phyloP scores from a whole-genome alignment of 2,113 vertebrate genomes.

The Ginglymostoma cirratum region DNA sequence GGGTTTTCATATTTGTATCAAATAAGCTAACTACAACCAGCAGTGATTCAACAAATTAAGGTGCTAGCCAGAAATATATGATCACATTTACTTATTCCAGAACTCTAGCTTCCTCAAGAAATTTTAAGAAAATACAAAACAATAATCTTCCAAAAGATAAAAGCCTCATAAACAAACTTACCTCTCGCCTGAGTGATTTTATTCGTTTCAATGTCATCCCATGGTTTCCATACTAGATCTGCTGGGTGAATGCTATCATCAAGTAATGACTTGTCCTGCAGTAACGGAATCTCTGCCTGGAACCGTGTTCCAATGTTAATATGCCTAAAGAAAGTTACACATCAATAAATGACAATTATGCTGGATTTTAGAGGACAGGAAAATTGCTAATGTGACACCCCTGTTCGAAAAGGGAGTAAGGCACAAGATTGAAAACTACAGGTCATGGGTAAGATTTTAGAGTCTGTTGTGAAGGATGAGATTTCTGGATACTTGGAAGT shows the following conservation, averaged over 20 bases:
- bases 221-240: constrained; percentile 63
- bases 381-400: too few relatives aligned
- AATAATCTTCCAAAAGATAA: neutral
- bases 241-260: constrained; percentile 48
- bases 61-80: neutral
- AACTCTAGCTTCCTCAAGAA: neutral
- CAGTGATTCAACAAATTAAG: neutral
- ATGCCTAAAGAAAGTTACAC: constrained; percentile 47
- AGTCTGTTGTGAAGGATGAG: too few relatives aligned
- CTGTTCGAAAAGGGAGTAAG: too few relatives aligned
- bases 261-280: constrained; percentile 43
- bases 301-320: constrained; percentile 65
- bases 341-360: neutral
- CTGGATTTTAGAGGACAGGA: neutral
- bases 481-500: too few relatives aligned
- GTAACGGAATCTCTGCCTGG: constrained; percentile 61
- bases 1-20: neutral
- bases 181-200: constrained; percentile 54
- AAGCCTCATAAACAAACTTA: constrained; percentile 37
- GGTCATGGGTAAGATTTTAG: too few relatives aligned
- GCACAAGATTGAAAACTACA: too few relatives aligned
- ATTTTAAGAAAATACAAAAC: neutral
- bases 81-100: neutral
- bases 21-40: neutral
- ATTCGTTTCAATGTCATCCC: constrained; percentile 54